Conservation (phyloP, 2,888 invertebrate species). For the Sinotaia quadrata region DNA sequence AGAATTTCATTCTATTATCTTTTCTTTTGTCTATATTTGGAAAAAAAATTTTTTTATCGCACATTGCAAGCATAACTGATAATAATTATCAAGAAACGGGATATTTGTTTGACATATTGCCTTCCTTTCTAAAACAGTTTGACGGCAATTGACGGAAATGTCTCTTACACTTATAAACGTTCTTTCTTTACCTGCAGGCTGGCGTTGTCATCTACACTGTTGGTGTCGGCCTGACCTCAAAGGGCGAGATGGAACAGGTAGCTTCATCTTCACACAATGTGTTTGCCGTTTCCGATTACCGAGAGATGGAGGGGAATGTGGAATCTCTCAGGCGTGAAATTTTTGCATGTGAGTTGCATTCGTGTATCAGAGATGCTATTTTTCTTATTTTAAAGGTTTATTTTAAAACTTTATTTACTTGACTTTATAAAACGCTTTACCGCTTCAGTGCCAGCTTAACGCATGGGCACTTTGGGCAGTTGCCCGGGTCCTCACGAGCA, state of each 20-base stretch:
- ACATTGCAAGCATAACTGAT: no score
- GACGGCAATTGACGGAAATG: not conserved
- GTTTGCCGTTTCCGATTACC: conserved; percentile 49
- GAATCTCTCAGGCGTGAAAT: conserved; percentile 30
- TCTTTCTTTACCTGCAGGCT: conserved; percentile 15
- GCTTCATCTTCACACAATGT: conserved; percentile 52
- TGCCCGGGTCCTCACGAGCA: no score
- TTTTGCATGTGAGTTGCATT: conserved; percentile 39
- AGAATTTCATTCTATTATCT: no score
- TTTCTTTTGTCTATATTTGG: no score
- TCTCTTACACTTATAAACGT: no score
- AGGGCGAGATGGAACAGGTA: conserved; percentile 49
- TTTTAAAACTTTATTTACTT: no score
- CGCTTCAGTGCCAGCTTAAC: no score
- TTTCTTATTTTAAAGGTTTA: no score
- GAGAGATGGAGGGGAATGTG: conserved; percentile 39
- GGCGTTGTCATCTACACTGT: conserved; percentile 52
- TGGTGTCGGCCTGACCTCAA: conserved; percentile 52
- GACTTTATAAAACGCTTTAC: no score
- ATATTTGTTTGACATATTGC: not conserved
- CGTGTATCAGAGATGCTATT: not conserved
- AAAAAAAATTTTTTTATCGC: no score
- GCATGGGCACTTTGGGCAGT: no score
- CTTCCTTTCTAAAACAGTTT: conserved; percentile 11
- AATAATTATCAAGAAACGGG: no score